A percentile compares a stretch with the other conserved stretches of the same genome.
Evolutionary conservation across 2,113 vertebrate genomes (phyloP).

Genomic region (Pontoporia blainvillei): DNA sequence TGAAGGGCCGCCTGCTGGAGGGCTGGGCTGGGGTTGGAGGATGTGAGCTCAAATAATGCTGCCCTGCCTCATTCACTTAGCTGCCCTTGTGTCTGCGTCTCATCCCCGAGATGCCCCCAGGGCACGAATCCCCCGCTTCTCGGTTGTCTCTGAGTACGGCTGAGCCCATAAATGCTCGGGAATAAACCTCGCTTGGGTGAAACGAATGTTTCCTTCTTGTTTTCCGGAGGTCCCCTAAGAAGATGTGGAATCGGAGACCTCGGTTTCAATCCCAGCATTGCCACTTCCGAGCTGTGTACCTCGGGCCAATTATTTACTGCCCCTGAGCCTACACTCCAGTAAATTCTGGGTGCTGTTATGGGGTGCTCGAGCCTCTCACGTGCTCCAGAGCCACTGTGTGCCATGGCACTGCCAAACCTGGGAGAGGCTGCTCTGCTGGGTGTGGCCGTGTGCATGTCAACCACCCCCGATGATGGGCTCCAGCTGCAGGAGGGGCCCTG

Average conservation of each 20-base stretch:
- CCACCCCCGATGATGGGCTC: not conserved
- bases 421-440: accelerated
- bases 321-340: not conserved
- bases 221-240: not conserved
- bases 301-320: too few species aligned
- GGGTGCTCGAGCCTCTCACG: accelerated
- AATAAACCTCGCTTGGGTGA: constrained; percentile 30
- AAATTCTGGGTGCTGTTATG: not conserved
- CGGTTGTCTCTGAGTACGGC: not conserved
- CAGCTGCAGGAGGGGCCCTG: accelerated
- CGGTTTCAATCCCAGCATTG: accelerated
- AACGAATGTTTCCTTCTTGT: not conserved
- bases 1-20: accelerated
- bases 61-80: accelerated
- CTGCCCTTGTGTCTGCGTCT: accelerated
- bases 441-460: accelerated
- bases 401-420: accelerated
- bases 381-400: not conserved
- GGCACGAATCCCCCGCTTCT: not conserved
- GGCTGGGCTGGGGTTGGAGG: not conserved
- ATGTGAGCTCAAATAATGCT: accelerated
- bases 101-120: not conserved
- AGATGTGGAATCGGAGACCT: not conserved
- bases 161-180: not conserved
- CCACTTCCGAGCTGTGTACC: not conserved